Base-by-base conservation (phyloP, 30 jellyfish, hydroid and myxozoan genomes). In the Mastigias papua region DNA sequence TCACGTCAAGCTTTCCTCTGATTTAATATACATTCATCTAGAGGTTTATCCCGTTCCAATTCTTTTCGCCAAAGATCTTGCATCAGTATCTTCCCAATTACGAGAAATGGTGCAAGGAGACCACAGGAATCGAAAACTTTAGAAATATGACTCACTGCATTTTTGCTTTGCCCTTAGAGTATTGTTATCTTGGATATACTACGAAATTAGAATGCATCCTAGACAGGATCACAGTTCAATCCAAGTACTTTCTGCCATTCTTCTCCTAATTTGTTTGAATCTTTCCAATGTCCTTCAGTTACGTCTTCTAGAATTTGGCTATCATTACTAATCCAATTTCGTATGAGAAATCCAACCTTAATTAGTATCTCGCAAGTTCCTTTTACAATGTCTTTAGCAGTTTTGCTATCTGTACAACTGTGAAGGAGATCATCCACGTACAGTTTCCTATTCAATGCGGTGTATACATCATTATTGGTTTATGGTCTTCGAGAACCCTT, bases 61-160 rank as follows among this genome's bases (percentile, higher is more conserved):
- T 78, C 87, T 34, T 42, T 37, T 13, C 46, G 32, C 77, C 74
- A 57, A 15, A 69, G 71, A 42, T 42, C 54, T 42, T 42, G 54
- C 54, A 42, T 42, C 7, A 42, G 13, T 42, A 42, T 15, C 54
- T 42, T 42, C 13, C 54, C 87, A 6, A 42, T 68, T 25, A 69
- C 23, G 48, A 69, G 61, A 17, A 83, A 30, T 30, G 89, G 80
- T 21, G 93, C 75, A 0, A 83, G 29, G 67, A 83, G 32, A 6
- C 88, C 87, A 31, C 76, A 50, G 23, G 93, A 89, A 69, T 83
- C 93, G 37, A 83, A 83, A 54, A 68, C 63, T 0, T 29, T 34
- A 48, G 89, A 54, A 25, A 78, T 54, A 54, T 60, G 83, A 0
- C 89, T 60, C 34, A 78, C 46, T 19, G 51, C 66, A 33, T 22